Percentiles rank a stretch among this genome's conserved stretches.
phyloP scores from a whole-genome alignment of 2,797 vertebrate genomes.

The Luscinia megarhynchos region DNA sequence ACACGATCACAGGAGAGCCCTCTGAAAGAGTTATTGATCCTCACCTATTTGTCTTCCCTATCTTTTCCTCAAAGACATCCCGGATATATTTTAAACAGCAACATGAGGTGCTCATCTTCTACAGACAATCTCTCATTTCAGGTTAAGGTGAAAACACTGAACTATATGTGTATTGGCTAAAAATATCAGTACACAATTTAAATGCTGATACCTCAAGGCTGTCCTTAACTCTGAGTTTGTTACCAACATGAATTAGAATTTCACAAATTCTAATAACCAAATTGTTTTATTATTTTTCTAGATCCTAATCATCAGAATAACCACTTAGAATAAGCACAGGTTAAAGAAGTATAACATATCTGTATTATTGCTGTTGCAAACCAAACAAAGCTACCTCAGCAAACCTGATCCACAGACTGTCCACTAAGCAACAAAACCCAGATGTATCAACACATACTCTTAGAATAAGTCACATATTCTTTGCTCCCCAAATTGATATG shows the following conservation, averaged over 20 bases:
- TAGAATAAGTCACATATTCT: background rate
- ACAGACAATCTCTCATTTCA: background rate
- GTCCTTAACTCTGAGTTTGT: background rate
- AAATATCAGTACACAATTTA: background rate
- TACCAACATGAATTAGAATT: background rate
- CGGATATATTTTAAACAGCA: background rate
- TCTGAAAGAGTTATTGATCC: background rate
- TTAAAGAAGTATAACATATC: background rate
- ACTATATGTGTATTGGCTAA: background rate
- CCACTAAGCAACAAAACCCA: background rate
- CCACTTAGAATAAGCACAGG: background rate
- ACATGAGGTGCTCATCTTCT: background rate
- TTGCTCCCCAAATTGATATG: background rate
- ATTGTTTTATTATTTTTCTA: background rate
- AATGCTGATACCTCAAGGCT: background rate
- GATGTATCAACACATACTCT: background rate
- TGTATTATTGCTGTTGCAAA: background rate
- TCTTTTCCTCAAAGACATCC: background rate
- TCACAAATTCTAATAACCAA: background rate
- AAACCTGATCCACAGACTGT: fast-evolving
- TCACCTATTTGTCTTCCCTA: background rate
- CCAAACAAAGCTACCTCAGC: background rate
- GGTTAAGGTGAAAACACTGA: background rate
- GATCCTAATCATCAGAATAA: background rate
- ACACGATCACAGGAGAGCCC: background rate